A percentile compares a stretch with the other conserved stretches of the same genome.
Conservation (phyloP, 2,113 vertebrate genomes). For the Cebidichthys violaceus region DNA sequence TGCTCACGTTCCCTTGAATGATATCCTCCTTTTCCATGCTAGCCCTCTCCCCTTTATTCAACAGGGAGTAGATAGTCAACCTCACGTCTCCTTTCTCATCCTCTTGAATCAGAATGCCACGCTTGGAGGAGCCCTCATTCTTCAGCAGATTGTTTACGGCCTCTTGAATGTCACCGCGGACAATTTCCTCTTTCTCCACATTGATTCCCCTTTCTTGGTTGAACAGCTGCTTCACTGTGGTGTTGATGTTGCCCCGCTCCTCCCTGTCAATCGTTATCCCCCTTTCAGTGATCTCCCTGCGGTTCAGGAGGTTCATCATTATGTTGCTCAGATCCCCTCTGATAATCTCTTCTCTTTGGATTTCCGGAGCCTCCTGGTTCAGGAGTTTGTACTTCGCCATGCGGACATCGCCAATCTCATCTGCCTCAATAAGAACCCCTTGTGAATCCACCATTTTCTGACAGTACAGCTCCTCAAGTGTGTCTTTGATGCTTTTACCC, state of each 20-base stretch:
- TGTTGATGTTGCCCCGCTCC: conserved; percentile 89
- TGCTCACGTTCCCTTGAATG: conserved; percentile 88
- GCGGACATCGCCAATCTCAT: conserved; percentile 91
- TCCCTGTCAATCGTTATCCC: conserved; percentile 85
- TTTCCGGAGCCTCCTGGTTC: conserved; percentile 88
- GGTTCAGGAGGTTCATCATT: conserved; percentile 90
- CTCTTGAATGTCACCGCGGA: conserved; percentile 90
- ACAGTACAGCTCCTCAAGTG: conserved; percentile 88
- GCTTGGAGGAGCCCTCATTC: conserved; percentile 83
- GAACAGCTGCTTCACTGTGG: conserved; percentile 88
- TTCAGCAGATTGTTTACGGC: conserved; percentile 89
- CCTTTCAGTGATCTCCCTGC: conserved; percentile 80
- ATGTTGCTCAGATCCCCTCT: conserved; percentile 89
- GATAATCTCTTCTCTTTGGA: conserved; percentile 91
- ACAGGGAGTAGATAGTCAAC: conserved; percentile 93
- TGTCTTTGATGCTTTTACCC: conserved; percentile 91
- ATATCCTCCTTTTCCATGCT: conserved; percentile 85
- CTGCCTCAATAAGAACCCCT: conserved; percentile 91
- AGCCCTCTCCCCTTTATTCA: conserved; percentile 84
- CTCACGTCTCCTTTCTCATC: conserved; percentile 92
- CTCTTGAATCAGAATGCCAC: conserved; percentile 93
- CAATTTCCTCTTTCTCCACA: conserved; percentile 88
- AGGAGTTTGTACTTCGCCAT: conserved; percentile 94
- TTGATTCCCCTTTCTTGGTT: conserved; percentile 83
- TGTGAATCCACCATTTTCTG: conserved; percentile 91